phyloP scores from a whole-genome alignment of 1,140 invertebrate genomes.

The Venustaconcha ellipsiformis region DNA sequence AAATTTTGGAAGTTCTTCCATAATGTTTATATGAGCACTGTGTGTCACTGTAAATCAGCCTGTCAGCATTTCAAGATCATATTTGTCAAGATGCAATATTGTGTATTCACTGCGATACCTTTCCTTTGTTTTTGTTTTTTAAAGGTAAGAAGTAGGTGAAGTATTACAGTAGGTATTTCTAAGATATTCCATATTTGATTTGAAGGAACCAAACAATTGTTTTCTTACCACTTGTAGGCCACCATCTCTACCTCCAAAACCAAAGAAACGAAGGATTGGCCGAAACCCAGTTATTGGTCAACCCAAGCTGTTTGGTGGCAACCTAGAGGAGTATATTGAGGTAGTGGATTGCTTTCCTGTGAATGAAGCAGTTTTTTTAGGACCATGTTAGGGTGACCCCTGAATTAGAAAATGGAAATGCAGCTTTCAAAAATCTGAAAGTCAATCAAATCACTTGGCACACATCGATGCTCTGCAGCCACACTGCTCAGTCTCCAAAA shows the following conservation, averaged over 20 bases:
- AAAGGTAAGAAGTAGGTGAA: background rate
- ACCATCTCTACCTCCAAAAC: conserved; percentile 63
- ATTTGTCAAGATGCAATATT: too few species aligned
- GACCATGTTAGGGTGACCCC: too few species aligned
- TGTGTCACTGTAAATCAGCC: too few species aligned
- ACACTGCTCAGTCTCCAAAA: too few species aligned
- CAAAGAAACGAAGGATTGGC: conserved; percentile 66
- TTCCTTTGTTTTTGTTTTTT: background rate
- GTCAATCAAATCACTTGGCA: too few species aligned
- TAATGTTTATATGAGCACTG: too few species aligned
- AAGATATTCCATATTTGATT: background rate
- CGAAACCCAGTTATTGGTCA: conserved; percentile 81
- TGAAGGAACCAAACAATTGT: background rate
- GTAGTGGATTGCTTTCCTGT: conserved; percentile 40
- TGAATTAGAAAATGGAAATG: too few species aligned
- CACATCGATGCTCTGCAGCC: too few species aligned
- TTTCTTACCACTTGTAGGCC: conserved; percentile 43
- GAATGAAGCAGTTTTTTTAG: background rate
- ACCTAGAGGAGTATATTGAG: conserved; percentile 89
- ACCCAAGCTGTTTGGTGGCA: conserved; percentile 93
- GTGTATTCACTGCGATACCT: too few species aligned
- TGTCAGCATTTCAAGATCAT: too few species aligned
- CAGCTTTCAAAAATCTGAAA: too few species aligned
- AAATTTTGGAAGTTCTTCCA: too few species aligned
- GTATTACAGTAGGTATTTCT: background rate